Evolutionary conservation across 30 jellyfish, hydroid and myxozoan genomes (phyloP).

Genomic region (Pelagia noctiluca): DNA sequence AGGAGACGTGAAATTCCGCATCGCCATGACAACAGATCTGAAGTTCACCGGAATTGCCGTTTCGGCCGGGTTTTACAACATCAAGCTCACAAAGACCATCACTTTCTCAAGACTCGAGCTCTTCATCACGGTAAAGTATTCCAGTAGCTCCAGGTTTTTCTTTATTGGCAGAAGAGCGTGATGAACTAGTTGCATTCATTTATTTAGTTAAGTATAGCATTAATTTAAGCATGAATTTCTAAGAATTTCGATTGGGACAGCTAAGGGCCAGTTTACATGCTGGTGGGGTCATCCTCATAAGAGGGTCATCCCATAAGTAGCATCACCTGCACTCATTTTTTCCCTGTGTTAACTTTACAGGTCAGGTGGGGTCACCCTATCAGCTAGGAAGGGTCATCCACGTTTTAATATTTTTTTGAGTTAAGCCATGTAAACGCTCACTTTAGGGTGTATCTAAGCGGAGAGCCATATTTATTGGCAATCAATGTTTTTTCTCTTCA

Average conservation of each 20-base stretch:
- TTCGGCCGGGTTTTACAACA: constrained; percentile 85
- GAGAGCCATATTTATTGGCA: too few relatives aligned
- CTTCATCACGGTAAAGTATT: constrained; percentile 51
- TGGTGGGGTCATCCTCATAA: too few relatives aligned
- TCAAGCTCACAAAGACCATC: constrained; percentile 69
- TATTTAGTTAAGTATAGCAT: background rate
- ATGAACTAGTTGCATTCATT: background rate
- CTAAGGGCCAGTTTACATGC: too few relatives aligned
- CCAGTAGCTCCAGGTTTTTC: background rate
- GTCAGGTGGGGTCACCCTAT: too few relatives aligned
- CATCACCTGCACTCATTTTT: too few relatives aligned
- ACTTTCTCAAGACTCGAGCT: constrained; percentile 80
- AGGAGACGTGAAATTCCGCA: constrained; percentile 76
- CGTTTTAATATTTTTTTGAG: too few relatives aligned
- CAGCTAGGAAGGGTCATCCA: background rate
- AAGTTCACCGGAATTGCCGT: constrained; percentile 49
- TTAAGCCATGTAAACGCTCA: too few relatives aligned
- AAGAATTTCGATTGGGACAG: background rate
- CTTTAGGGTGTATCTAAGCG: too few relatives aligned
- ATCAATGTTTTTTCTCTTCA: too few relatives aligned
- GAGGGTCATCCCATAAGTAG: too few relatives aligned
- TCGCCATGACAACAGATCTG: constrained; percentile 58
- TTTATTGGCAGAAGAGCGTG: background rate
- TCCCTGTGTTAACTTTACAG: too few relatives aligned
- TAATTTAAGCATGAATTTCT: background rate